Percentiles rank a stretch among this genome's conserved stretches.
phyloP scores from a whole-genome alignment of 2,888 invertebrate genomes.

The Drosophila hamatofila region DNA sequence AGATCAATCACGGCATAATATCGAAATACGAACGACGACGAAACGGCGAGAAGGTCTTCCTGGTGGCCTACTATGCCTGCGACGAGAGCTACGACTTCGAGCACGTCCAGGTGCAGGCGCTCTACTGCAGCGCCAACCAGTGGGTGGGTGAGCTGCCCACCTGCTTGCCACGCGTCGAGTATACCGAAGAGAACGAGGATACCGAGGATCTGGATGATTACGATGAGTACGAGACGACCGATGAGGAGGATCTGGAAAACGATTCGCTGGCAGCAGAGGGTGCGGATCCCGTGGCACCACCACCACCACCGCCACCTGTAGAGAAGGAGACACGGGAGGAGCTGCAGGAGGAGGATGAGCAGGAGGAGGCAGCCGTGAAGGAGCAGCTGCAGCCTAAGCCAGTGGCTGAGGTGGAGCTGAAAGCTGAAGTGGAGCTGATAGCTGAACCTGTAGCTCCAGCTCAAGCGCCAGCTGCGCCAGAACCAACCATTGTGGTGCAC shows the following conservation, averaged over 20 bases:
- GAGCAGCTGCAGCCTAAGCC: not conserved
- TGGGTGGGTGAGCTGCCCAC: constrained; percentile 87
- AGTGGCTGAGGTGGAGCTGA: not conserved
- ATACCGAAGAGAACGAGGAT: constrained; percentile 63
- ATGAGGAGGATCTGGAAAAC: constrained; percentile 43
- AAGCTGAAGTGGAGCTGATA: not conserved
- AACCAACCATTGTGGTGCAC: constrained; percentile 2
- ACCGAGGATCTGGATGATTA: constrained; percentile 48
- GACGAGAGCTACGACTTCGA: constrained; percentile 86
- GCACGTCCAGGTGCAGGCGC: constrained; percentile 85
- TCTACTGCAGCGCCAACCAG: constrained; percentile 87
- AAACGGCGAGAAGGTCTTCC: constrained; percentile 85
- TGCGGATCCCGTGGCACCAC: constrained; percentile 43
- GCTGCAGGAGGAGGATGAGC: not conserved
- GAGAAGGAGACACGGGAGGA: not conserved
- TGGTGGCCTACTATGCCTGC: constrained; percentile 87
- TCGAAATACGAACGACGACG: constrained; percentile 83
- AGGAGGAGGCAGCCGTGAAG: constrained; percentile 15
- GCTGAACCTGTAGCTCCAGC: not conserved
- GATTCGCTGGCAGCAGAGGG: constrained; percentile 8
- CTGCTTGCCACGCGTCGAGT: constrained; percentile 83
- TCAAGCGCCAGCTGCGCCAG: constrained; percentile 3
- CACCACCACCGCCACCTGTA: constrained; percentile 66
- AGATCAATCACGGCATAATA: constrained; percentile 83
- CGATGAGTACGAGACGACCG: constrained; percentile 60